These are phyloP conservation scores for Drosophila cracens DNA, from an alignment of 2,888 invertebrate genomes.

Conservation along the genomic window DNA sequence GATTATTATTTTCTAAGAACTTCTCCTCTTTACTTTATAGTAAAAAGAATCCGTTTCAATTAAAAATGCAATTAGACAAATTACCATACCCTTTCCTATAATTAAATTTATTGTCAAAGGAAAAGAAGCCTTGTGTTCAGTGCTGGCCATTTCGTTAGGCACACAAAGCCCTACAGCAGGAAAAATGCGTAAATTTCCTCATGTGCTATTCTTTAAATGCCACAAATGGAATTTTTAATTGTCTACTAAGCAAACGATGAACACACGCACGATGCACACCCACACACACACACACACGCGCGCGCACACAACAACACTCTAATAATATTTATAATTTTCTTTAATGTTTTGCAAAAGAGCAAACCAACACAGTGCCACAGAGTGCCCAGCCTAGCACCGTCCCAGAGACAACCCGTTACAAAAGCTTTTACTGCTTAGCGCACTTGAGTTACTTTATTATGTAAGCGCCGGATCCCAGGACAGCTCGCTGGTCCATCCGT, in stretches of 20 bases:
- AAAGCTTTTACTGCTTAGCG: slow-evolving; percentile 63
- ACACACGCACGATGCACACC: slow-evolving; percentile 17
- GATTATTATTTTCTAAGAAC: neutral
- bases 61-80: neutral
- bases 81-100: neutral
- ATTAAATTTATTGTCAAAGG: neutral
- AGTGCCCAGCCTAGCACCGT: slow-evolving; percentile 10
- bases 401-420: slow-evolving; percentile 53
- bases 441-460: slow-evolving; percentile 65
- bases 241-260: slow-evolving; percentile 45
- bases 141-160: slow-evolving; percentile 48
- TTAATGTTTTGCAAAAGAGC: slow-evolving; percentile 45
- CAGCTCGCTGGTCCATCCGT: slow-evolving; percentile 11
- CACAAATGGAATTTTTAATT: slow-evolving; percentile 69
- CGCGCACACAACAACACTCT: neutral
- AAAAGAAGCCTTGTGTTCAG: neutral
- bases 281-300: neutral
- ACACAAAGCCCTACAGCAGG: slow-evolving; percentile 22
- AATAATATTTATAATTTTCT: slow-evolving; percentile 58
- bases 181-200: slow-evolving; percentile 41
- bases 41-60: neutral
- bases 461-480: slow-evolving; percentile 53
- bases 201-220: slow-evolving; percentile 55
- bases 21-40: neutral
- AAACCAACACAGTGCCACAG: slow-evolving; percentile 9